Percentiles rank a stretch among this genome's conserved stretches.
Conservation (phyloP, 2,797 vertebrate species). For the Rhinatrema bivittatum region DNA sequence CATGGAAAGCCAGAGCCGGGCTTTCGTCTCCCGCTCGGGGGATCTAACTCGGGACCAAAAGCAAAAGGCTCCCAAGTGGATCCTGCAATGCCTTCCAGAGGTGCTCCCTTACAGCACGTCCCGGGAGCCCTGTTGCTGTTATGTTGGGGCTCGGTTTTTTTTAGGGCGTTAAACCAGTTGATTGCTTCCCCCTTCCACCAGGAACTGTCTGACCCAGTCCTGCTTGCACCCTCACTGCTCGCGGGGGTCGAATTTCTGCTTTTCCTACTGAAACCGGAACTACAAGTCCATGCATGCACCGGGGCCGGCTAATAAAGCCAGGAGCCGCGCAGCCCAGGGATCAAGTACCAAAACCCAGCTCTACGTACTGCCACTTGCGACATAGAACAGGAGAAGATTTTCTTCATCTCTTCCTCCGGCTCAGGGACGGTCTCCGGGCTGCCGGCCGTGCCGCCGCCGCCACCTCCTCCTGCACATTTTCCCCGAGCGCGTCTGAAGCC, state of each 20-base stretch:
- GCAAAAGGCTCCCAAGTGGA: no score
- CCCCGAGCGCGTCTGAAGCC: background rate
- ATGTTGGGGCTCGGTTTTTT: no score
- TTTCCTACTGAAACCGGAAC: background rate
- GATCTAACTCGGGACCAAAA: no score
- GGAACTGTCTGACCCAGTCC: no score
- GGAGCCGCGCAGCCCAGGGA: background rate
- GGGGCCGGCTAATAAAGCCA: no score
- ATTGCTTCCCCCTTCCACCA: background rate
- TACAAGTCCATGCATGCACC: background rate
- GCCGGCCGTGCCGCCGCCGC: background rate
- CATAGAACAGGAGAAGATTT: slow-evolving; percentile 57
- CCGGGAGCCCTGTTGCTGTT: no score
- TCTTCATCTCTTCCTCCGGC: slow-evolving; percentile 35
- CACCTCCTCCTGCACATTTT: background rate
- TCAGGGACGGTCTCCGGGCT: no score
- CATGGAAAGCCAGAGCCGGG: no score
- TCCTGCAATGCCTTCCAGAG: no score
- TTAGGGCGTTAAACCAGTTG: background rate
- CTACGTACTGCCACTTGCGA: slow-evolving; percentile 48
- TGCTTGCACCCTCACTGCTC: background rate
- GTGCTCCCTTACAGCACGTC: no score
- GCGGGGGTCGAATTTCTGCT: no score
- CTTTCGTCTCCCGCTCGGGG: no score
- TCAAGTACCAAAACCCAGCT: fast-evolving